phyloP scores from a whole-genome alignment of 2,113 vertebrate species.

The Falco punctatus region DNA sequence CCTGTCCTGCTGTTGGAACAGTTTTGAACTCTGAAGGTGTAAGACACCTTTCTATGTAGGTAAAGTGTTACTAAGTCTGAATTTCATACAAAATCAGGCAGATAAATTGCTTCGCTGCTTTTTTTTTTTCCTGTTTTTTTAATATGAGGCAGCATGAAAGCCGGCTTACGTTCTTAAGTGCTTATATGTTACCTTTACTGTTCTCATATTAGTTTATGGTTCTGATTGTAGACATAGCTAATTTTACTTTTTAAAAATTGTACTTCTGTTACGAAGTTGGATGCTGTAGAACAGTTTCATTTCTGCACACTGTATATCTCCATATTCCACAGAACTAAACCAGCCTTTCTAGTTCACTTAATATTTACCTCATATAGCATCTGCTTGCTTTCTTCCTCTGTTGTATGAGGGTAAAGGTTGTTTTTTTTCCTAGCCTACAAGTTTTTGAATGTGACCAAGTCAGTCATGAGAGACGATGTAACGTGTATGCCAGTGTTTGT shows the following conservation, averaged over 20 bases:
- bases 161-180: not conserved
- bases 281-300: not conserved
- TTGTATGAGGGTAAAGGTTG: not conserved
- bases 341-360: not conserved
- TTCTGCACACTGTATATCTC: not conserved
- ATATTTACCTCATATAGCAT: not conserved
- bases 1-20: not conserved
- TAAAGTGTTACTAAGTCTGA: not conserved
- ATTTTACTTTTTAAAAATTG: not conserved
- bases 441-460: not conserved
- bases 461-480: not conserved
- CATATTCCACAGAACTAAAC: not conserved
- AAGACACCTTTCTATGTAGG: not conserved
- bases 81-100: not conserved
- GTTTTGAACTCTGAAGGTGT: not conserved
- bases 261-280: not conserved
- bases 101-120: not conserved
- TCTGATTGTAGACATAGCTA: not conserved
- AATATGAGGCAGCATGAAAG: not conserved
- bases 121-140: not conserved
- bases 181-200: not conserved
- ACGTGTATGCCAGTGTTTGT: not conserved
- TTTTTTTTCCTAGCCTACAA: not conserved
- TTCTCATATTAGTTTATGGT: not conserved
- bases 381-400: not conserved